Evolutionary conservation across 2,888 invertebrate genomes (phyloP).

Genomic region (Lutraria lutraria): DNA sequence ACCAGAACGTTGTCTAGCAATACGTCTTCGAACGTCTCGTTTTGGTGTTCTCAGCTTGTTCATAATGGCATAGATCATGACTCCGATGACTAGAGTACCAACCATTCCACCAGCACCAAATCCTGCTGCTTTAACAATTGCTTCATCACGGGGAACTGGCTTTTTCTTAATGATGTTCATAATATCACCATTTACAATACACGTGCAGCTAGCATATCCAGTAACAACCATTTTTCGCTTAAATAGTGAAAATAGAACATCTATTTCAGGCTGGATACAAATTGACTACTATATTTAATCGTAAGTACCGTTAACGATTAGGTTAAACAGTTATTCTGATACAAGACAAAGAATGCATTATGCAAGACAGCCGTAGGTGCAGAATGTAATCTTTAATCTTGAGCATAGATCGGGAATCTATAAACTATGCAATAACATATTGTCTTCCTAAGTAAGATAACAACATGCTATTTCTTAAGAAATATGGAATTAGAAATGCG

Average conservation of each 20-base stretch:
- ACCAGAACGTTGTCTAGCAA: background rate
- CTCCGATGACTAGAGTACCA: constrained; percentile 53
- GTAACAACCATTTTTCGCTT: constrained; percentile 57
- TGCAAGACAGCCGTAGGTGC: too few relatives aligned
- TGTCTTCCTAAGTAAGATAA: too few relatives aligned
- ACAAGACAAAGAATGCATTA: too few relatives aligned
- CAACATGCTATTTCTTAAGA: too few relatives aligned
- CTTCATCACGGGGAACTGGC: constrained; percentile 57
- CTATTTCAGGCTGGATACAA: too few relatives aligned
- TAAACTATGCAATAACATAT: too few relatives aligned
- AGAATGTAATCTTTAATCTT: too few relatives aligned
- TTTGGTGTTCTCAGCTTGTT: constrained; percentile 30
- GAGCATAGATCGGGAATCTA: too few relatives aligned
- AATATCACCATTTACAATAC: constrained; percentile 53
- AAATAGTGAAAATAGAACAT: background rate
- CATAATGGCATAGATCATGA: constrained; percentile 58
- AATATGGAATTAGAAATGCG: too few relatives aligned
- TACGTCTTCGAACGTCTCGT: background rate
- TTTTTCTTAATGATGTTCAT: constrained; percentile 60
- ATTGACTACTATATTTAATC: too few relatives aligned
- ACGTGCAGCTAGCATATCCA: constrained; percentile 66
- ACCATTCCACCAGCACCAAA: constrained; percentile 69
- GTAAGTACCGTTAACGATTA: too few relatives aligned
- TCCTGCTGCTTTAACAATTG: constrained; percentile 65
- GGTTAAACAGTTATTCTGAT: too few relatives aligned